phyloP scores from a whole-genome alignment of 2,888 invertebrate genomes.

The Chalcosyrphus nemorum region DNA sequence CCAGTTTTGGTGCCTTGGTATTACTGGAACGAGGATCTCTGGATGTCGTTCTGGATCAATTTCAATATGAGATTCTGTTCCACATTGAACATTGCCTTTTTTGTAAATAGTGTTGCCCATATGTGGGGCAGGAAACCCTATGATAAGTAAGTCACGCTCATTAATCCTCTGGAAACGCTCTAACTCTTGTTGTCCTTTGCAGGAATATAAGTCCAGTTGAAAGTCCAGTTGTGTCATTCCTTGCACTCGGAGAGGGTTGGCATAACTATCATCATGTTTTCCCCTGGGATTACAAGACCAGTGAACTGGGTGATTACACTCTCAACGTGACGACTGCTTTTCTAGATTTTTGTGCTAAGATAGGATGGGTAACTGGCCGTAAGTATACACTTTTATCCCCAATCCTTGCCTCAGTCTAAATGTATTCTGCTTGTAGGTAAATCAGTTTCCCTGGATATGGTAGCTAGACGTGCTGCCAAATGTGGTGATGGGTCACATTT shows the following conservation, averaged over 20 bases:
- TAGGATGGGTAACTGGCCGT: constrained; percentile 93
- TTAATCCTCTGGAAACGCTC: not conserved
- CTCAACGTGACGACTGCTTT: constrained; percentile 90
- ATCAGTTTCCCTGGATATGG: constrained; percentile 84
- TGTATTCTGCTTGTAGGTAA: constrained; percentile 80
- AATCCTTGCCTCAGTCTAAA: not conserved
- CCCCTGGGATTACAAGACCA: constrained; percentile 88
- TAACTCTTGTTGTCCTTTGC: constrained; percentile 36
- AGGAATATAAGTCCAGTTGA: constrained; percentile 89
- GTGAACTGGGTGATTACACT: constrained; percentile 85
- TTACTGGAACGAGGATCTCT: constrained; percentile 91
- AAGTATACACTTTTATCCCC: constrained; percentile 77
- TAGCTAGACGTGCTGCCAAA: constrained; percentile 84
- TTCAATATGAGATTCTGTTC: constrained; percentile 92
- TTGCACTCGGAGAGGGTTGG: constrained; percentile 91
- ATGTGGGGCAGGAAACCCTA: constrained; percentile 96
- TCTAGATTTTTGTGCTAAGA: constrained; percentile 89
- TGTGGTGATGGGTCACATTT: constrained; percentile 85
- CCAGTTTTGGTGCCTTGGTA: constrained; percentile 91
- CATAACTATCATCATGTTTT: constrained; percentile 91
- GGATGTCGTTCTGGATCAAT: constrained; percentile 91
- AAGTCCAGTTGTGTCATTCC: constrained; percentile 88
- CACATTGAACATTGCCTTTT: constrained; percentile 95
- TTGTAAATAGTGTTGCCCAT: constrained; percentile 97
- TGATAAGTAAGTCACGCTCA: constrained; percentile 89